Base-by-base conservation (phyloP, 1,140 invertebrate species). In the Rhyacophila brunnea region DNA sequence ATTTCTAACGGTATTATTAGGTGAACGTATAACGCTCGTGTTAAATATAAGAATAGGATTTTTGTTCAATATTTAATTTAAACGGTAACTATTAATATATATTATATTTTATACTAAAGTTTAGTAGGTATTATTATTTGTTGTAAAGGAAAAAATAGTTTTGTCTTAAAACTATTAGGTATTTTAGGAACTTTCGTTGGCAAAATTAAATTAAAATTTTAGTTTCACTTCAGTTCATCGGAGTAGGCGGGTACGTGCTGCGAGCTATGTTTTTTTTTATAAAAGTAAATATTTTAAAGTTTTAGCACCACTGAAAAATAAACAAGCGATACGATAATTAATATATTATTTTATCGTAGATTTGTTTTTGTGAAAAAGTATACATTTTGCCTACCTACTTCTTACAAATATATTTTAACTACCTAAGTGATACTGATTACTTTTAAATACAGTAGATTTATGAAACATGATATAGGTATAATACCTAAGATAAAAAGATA, bases 141-240 rank as follows among this genome's bases (percentile, higher is more conserved):
- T 43, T 44, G 35, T 58, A 14, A 28, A 53, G 57, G 50, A 59
- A 64, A 52, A 58, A 64, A 61, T 65, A 61, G 55, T 53, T 58
- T 57, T 64, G 35, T 47, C 63, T 75, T 73, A 74, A 71, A 69
- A 68, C 69, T 74, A 71, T 69, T 77, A 79, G 76, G 76, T 79
- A 79, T 74, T 77, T 70, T 79, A 79, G 77, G 76, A 79, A 79
- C 77, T 79, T 77, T 79, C 77, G 77, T 79, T 79, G 74, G 72
- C 68, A 72, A 32, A 23, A 23, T 60, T 60, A 32, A 52, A 20
- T 53, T 28, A 53, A 23, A 43, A 35, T 57, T 40, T 13, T 45
- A 40, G 35, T 42, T 57, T 57, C 54, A 57, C 54, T 57, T 57
- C 13, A 13, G 54, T 57, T 57, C 44, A 28, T 48, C 38, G 23